phyloP scores from a whole-genome alignment of 2,113 vertebrate species.

The Burhinus bistriatus region DNA sequence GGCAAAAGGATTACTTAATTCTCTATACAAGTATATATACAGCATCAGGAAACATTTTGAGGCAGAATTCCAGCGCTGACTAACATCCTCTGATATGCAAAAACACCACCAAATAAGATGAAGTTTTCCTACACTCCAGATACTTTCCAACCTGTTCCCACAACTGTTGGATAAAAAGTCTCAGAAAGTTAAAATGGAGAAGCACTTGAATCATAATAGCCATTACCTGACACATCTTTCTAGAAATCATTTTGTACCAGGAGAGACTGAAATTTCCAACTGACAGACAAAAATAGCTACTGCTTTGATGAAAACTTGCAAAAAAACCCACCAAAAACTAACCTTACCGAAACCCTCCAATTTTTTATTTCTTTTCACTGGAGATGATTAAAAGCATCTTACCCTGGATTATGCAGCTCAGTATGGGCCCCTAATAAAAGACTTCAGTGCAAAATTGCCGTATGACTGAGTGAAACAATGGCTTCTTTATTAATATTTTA shows the following conservation, averaged over 20 bases:
- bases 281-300: background rate
- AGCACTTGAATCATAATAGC: background rate
- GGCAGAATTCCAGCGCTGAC: background rate
- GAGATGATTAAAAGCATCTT: conserved; percentile 19
- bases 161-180: background rate
- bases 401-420: conserved; percentile 8
- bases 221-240: background rate
- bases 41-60: background rate
- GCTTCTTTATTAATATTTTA: conserved; percentile 35
- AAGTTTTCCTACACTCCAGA: background rate
- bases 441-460: conserved; percentile 10
- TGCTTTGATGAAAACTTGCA: background rate
- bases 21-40: background rate
- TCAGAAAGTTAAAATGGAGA: background rate
- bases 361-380: conserved; percentile 7
- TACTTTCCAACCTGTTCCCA: background rate
- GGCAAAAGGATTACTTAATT: background rate
- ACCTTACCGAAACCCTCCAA: background rate
- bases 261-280: background rate
- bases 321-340: background rate
- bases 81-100: background rate
- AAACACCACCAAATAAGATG: background rate
- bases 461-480: conserved; percentile 29
- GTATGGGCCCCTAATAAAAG: background rate
- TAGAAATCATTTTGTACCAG: background rate